Evolutionary conservation across 1,140 invertebrate species (phyloP), one percentile per base, ranked within the genome.

Genomic region (Brachionus calyciflorus): DNA sequence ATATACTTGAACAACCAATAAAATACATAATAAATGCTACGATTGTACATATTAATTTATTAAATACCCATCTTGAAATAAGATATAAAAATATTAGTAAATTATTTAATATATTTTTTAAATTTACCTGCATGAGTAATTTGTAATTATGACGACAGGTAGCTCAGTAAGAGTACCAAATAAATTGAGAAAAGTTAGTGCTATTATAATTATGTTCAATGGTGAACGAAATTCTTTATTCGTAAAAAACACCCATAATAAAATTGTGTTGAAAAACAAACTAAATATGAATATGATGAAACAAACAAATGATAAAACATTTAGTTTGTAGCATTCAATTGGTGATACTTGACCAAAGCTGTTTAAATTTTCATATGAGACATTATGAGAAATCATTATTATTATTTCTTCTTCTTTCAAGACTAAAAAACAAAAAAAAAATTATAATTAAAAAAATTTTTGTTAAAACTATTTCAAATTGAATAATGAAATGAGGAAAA

Each of bases 171-270:
- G 55, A 19, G 78, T 76, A 78, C 81, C 80, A 7, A 78, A 30
- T 12, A 82, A 77, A 73, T 82, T 81, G 9, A 79, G 78, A 0
- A 77, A 9, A 10, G 78, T 77, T 6, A 82, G 30, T 1, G 79
- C 53, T 28, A 81, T 78, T 10, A 82, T 79, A 49, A 82, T 81
- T 0, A 79, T 69, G 41, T 82, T 82, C 14, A 81, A 80, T 6
- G 81, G 80, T 0, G 80, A 81, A 9, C 81, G 73, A 2, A 82
- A 41, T 14, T 78, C 68, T 77, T 80, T 81, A 51, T 78, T 76
- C 46, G 77, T 78, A 21, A 77, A n/a, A 73, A 82, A 81, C 5
- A 80, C 76, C 12, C 77, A 60, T 3, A 82, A 48, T 12, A 73
- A 24, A 10, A 73, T 21, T 10, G 69, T 51, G 24, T 73, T 73